phyloP scores from a whole-genome alignment of 2,113 vertebrate genomes.

The Arvicanthis niloticus region DNA sequence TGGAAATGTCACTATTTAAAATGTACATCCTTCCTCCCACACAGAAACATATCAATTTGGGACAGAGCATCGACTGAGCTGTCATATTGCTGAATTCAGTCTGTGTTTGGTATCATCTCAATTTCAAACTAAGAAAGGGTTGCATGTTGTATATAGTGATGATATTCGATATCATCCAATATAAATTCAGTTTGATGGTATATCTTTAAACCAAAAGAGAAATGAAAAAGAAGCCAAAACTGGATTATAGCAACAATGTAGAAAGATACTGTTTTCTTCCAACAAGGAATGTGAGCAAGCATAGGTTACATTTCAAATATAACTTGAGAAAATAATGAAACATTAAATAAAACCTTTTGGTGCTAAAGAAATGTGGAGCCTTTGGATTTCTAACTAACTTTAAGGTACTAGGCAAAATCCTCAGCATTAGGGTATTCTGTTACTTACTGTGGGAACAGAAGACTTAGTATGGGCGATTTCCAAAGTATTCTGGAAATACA shows the following conservation, averaged over 20 bases:
- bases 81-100: slow-evolving; percentile 8
- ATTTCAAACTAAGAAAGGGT: neutral
- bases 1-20: slow-evolving; percentile 35
- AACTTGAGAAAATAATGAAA: neutral
- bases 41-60: neutral
- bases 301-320: slow-evolving; percentile 12
- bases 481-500: neutral
- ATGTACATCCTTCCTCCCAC: neutral
- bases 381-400: neutral
- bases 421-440: neutral
- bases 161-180: neutral
- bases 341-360: neutral
- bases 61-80: neutral
- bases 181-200: neutral
- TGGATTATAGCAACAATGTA: neutral
- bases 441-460: neutral
- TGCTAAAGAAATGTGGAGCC: neutral
- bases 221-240: neutral
- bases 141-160: neutral
- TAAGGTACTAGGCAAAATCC: neutral
- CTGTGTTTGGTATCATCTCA: neutral
- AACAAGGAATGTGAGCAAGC: neutral
- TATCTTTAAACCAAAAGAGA: neutral
- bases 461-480: neutral
- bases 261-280: slow-evolving; percentile 41